These are phyloP conservation scores for Dynastes tityus DNA, from an alignment of 2,888 invertebrate genomes.

Conservation along the genomic window DNA sequence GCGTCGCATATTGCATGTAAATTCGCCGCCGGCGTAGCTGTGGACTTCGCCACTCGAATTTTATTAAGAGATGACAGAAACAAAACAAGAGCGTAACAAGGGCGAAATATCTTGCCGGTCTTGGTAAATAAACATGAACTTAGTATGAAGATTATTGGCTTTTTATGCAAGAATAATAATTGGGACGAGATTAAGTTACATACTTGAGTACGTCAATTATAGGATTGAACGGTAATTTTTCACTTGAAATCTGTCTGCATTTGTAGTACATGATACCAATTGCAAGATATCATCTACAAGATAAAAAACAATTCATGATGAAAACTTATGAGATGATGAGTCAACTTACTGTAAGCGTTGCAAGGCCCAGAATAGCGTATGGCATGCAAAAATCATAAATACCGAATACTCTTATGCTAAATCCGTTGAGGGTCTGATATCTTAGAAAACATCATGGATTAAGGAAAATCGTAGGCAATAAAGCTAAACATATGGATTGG, in stretches of 20 bases:
- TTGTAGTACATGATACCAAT: background rate
- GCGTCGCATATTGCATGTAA: conserved; percentile 34
- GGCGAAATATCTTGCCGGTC: background rate
- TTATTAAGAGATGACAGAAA: conserved; percentile 21
- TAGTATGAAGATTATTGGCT: background rate
- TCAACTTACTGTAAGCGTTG: too few species aligned
- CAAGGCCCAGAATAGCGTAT: too few species aligned
- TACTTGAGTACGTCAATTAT: background rate
- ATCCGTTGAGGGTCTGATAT: too few species aligned
- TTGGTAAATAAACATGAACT: conserved; percentile 26
- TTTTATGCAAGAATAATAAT: conserved; percentile 12
- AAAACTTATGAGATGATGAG: too few species aligned
- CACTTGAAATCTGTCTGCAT: background rate
- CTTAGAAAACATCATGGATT: too few species aligned
- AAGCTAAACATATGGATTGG: too few species aligned
- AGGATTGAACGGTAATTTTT: background rate
- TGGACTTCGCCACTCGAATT: conserved; percentile 19
- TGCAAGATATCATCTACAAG: too few species aligned
- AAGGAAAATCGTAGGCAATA: too few species aligned
- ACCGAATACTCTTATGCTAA: too few species aligned
- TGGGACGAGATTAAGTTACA: conserved; percentile 10
- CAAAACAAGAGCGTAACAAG: conserved; percentile 13
- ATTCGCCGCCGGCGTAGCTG: conserved; percentile 6
- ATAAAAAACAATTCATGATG: too few species aligned
- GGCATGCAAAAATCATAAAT: too few species aligned